Evolutionary conservation across 2,797 vertebrate species (phyloP), one percentile per base, ranked within the genome.

Genomic region (Acipenser transmontanus): DNA sequence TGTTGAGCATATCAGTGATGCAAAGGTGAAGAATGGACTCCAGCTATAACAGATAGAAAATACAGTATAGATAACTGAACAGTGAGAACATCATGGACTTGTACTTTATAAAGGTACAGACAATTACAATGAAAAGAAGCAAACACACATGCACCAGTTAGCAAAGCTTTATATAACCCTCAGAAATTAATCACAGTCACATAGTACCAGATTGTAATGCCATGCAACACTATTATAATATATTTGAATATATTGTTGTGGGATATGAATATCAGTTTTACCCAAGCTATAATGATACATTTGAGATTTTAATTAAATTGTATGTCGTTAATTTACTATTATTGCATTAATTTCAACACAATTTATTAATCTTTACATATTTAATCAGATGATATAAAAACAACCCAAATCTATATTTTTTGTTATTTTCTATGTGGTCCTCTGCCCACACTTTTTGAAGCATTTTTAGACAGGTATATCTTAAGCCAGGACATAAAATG

Each of bases 101-200:
- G 34, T 34, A 34, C 34, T 34, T 4, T 3, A 4, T 34, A 34
- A 34, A 34, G 34, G 34, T 3, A 34, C 34, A 34, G 34, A 34
- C 4, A 34, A 34, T 34, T 34, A 34, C 34, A 34, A 34, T 34
- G 34, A 34, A 34, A 34, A 34, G 34, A 34, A 34, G 34, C 34
- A 34, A 3, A 34, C 4, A 34, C 34, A 17, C 62, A n/a, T 61
- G 49, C 48, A 57, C 17, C 49, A 34, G 62, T 63, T 52, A 67
- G 49, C 50, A 72, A 70, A 65, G 17, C 65, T 71, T 80, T 77
- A 76, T 71, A 70, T 65, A 68, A 49, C 49, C 69, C 65, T 68
- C 72, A 20, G 5, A 57, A 62, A 60, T 75, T 73, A 47, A 61
- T 63, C 52, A 62, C 63, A 74, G 64, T 66, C 51, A 59, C 49